phyloP scores from a whole-genome alignment of 2,797 vertebrate genomes.

The Limosa lapponica region DNA sequence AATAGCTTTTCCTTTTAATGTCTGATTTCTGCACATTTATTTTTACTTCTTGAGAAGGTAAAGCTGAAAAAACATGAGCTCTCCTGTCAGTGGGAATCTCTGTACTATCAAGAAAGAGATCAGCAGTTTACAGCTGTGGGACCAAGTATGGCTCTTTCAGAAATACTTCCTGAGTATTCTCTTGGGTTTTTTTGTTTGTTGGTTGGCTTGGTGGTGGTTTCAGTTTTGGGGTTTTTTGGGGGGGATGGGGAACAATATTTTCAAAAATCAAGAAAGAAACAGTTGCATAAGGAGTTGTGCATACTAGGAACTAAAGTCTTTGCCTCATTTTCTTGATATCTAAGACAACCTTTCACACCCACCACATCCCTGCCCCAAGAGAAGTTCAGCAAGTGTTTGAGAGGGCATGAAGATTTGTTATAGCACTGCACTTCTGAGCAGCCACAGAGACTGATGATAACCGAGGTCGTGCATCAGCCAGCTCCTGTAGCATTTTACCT shows the following conservation, averaged over 20 bases:
- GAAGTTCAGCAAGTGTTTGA: not conserved
- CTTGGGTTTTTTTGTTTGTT: not conserved
- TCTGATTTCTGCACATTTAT: not conserved
- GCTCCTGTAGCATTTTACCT: not conserved
- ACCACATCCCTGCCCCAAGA: not conserved
- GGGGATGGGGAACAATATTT: not conserved
- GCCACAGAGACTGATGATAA: not conserved
- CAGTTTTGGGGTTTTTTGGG: not conserved
- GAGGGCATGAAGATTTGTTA: not conserved
- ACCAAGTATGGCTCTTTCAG: not conserved
- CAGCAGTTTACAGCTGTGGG: slow-evolving; percentile 4
- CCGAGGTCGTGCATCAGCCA: not conserved
- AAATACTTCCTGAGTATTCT: not conserved
- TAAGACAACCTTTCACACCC: not conserved
- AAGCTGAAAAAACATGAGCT: slow-evolving; percentile 50
- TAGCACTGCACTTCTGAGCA: not conserved
- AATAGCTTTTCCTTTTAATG: not conserved
- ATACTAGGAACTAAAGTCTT: not conserved
- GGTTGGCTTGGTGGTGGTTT: not conserved
- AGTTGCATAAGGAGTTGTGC: not conserved
- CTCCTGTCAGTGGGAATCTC: not conserved
- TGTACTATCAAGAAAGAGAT: not conserved
- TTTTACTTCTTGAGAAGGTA: not conserved
- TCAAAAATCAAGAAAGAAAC: not conserved
- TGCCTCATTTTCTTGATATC: not conserved